Base-by-base conservation (phyloP, 2,888 invertebrate species). In the Oconnorella tubifera region DNA sequence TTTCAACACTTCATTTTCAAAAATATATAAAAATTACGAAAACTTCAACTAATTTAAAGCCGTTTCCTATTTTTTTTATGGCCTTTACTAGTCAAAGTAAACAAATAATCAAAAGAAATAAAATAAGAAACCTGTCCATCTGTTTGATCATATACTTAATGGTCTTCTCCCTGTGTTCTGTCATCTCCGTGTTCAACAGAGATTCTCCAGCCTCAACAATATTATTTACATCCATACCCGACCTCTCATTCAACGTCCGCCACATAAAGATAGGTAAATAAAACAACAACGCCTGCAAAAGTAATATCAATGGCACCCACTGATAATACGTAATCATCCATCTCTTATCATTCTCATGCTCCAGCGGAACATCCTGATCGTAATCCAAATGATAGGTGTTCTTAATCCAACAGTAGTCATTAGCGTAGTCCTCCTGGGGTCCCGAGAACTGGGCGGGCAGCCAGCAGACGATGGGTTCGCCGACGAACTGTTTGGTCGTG, bases 91-190 rank as follows among this genome's bases (percentile, higher is more conserved):
- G n/a, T n/a, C n/a, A n/a, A n/a, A n/a, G n/a, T n/a, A n/a, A n/a
- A n/a, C n/a, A n/a, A n/a, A n/a, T n/a, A n/a, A n/a, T n/a, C n/a
- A n/a, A n/a, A n/a, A n/a, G n/a, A n/a, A n/a, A n/a, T n/a, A n/a
- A n/a, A n/a, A n/a, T n/a, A n/a, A n/a, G n/a, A n/a, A n/a, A 72
- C 69, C 72, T 63, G 63, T 72, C 68, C 68, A 73, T 70, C 59
- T 73, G 73, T 40, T 64, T 71, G 50, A 71, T 71, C 71, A 73
- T 71, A 60, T 66, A 73, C 6, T 56, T 51, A 27, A 73, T 66
- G 2, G 72, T 73, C 31, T 67, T 63, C 32, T 72, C 72, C 28
- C 69, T 50, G 50, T 56, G 65, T 28, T 67, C 70, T 2, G 67
- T 65, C 62, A 60, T 64, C 55, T 71, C 69, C 1, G 71, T 66